These are phyloP conservation scores for Shargacucullia verbasci DNA, from an alignment of 2,888 invertebrate species.

Conservation along the genomic window DNA sequence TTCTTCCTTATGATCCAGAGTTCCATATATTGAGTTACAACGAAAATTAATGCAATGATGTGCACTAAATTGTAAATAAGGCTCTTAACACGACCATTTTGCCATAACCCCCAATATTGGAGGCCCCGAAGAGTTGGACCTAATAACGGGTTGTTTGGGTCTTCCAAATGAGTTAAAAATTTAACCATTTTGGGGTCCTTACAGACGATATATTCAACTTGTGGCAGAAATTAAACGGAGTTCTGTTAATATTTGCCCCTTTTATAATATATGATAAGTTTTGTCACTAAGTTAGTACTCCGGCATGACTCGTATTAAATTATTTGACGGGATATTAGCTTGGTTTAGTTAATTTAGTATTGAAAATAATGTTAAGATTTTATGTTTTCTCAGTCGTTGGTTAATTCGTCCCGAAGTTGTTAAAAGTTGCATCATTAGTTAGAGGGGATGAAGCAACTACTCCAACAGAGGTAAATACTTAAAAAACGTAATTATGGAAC, in stretches of 20 bases:
- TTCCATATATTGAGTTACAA: slow-evolving; percentile 76
- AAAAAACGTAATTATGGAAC: too few species aligned
- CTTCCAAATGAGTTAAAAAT: slow-evolving; percentile 56
- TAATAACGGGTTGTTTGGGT: slow-evolving; percentile 64
- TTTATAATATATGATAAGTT: slow-evolving; percentile 19
- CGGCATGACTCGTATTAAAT: slow-evolving; percentile 9
- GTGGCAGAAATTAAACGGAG: slow-evolving; percentile 4
- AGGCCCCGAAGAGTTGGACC: slow-evolving; percentile 73
- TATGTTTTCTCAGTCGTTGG: background rate
- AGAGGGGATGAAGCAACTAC: too few species aligned
- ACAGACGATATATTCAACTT: background rate
- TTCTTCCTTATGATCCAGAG: slow-evolving; percentile 73
- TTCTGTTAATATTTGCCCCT: background rate
- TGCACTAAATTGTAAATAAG: slow-evolving; percentile 66
- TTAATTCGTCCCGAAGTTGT: too few species aligned
- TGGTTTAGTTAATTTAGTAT: background rate
- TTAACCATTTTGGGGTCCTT: slow-evolving; percentile 40
- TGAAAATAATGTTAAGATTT: background rate
- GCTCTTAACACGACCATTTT: slow-evolving; percentile 54
- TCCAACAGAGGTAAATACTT: too few species aligned
- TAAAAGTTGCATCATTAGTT: too few species aligned
- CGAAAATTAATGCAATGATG: slow-evolving; percentile 66
- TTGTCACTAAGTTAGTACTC: slow-evolving; percentile 9
- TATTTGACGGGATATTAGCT: background rate
- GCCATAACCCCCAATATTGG: slow-evolving; percentile 72